Evolutionary conservation across 2,797 vertebrate genomes (phyloP).

Genomic region (Scolopax rusticola): DNA sequence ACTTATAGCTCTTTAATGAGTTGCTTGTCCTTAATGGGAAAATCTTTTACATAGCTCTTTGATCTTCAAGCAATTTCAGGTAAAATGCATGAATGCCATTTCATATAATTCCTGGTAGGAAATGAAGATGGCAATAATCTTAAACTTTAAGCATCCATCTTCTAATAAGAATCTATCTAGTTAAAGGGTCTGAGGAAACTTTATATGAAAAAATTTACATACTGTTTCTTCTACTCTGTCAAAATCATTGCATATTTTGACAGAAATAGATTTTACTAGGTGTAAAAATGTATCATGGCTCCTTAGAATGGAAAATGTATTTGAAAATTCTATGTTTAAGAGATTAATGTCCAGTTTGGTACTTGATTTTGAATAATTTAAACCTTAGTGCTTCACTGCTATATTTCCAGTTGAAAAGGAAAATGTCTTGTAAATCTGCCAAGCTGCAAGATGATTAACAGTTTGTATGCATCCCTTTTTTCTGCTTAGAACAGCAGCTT

Average conservation of each 20-base stretch:
- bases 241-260: neutral
- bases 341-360: constrained; percentile 14
- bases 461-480: neutral
- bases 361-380: constrained; percentile 25
- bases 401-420: neutral
- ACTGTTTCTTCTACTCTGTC: neutral
- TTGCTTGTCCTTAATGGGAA: neutral
- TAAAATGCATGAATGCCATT: neutral
- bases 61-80: constrained; percentile 35
- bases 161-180: neutral
- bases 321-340: neutral
- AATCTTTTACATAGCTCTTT: constrained; percentile 2
- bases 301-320: neutral
- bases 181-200: neutral
- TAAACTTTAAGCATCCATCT: neutral
- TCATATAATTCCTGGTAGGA: neutral
- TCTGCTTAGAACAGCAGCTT: constrained; percentile 8
- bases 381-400: neutral
- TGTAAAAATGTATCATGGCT: neutral
- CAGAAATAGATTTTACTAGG: neutral
- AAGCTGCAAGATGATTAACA: neutral
- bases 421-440: neutral
- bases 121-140: constrained; percentile 9
- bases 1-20: constrained; percentile 6
- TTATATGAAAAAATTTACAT: neutral